phyloP scores from a whole-genome alignment of 2,888 invertebrate genomes.

The Chymomyza fuscimana region DNA sequence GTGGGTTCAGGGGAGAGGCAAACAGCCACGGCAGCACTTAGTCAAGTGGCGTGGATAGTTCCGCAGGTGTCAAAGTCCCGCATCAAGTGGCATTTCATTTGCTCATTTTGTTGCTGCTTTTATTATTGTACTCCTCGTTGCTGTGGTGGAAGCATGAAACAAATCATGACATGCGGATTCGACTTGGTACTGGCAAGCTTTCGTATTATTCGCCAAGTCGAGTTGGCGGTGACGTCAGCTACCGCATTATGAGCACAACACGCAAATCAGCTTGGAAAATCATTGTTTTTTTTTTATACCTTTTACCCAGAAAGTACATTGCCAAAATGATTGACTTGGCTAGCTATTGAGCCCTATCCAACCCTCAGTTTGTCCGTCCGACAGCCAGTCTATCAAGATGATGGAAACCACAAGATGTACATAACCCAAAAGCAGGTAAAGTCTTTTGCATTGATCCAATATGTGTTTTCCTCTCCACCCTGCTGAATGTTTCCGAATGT shows the following conservation, averaged over 20 bases:
- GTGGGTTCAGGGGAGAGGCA: slow-evolving; percentile 32
- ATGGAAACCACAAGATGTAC: too few relatives aligned
- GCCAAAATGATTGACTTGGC: too few relatives aligned
- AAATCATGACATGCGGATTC: slow-evolving; percentile 71
- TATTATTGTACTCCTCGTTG: slow-evolving; percentile 29
- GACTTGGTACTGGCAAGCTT: slow-evolving; percentile 65
- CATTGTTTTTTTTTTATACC: background rate
- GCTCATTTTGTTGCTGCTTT: slow-evolving; percentile 38
- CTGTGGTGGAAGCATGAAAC: slow-evolving; percentile 45
- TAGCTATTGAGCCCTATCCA: too few relatives aligned
- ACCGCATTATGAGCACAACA: slow-evolving; percentile 1
- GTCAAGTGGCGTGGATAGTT: slow-evolving; percentile 64
- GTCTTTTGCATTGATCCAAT: too few relatives aligned
- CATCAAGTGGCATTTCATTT: slow-evolving; percentile 67
- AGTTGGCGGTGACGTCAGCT: slow-evolving; percentile 10
- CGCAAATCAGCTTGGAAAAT: background rate
- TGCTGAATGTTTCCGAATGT: too few relatives aligned
- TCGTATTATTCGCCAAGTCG: background rate
- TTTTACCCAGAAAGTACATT: too few relatives aligned
- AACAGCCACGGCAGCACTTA: slow-evolving; percentile 40
- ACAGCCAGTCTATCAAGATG: too few relatives aligned
- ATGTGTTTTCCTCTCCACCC: too few relatives aligned
- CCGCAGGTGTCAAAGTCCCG: slow-evolving; percentile 61
- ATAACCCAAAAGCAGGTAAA: too few relatives aligned
- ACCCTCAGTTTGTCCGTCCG: too few relatives aligned